These are phyloP conservation scores for Cebus imitator DNA, from an alignment of 2,113 vertebrate genomes.

Conservation along the genomic window DNA sequence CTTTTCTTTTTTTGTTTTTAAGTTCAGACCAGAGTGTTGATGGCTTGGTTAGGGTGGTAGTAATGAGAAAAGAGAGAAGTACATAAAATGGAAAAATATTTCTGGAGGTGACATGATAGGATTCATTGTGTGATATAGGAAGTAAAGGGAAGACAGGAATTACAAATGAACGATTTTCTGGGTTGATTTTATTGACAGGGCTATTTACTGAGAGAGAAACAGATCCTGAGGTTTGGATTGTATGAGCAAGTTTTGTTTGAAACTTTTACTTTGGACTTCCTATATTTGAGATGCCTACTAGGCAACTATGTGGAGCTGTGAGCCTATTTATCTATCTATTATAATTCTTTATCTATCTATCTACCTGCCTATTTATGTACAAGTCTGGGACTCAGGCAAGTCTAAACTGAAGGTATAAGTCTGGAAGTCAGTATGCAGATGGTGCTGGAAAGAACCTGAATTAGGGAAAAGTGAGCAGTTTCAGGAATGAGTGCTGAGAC, in stretches of 20 bases:
- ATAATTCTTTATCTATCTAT: neutral
- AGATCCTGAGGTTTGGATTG: neutral
- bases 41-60: neutral
- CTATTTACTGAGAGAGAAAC: neutral
- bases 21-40: neutral
- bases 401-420: neutral
- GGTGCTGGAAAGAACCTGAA: neutral
- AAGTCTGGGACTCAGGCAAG: neutral
- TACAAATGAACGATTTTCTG: neutral
- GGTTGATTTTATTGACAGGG: neutral
- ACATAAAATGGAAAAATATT: neutral
- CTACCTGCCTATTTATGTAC: neutral
- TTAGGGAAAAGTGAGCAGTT: neutral
- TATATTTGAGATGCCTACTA: neutral
- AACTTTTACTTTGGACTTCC: constrained; percentile 8
- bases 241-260: neutral
- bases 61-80: neutral
- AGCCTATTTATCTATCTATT: neutral
- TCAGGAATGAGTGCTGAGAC: neutral
- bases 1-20: neutral
- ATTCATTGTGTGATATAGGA: neutral
- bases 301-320: neutral
- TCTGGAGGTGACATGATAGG: neutral
- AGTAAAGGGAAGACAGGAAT: neutral
- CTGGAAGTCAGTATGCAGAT: neutral